Conservation (phyloP, 1,140 invertebrate species). For the Megalonaias nervosa region DNA sequence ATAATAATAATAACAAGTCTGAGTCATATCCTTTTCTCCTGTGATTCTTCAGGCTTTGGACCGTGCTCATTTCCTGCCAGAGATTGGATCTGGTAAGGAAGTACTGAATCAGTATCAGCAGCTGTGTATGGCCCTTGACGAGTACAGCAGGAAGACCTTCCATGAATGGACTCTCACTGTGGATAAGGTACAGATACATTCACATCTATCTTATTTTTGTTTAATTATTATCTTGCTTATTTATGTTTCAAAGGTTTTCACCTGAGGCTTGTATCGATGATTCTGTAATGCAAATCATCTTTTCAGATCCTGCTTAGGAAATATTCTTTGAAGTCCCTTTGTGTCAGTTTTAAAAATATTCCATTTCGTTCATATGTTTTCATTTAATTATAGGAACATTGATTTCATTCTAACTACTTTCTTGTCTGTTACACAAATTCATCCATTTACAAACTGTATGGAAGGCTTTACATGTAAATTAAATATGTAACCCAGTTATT, state of each 20-base stretch:
- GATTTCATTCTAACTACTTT: no score
- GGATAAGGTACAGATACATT: slow-evolving; percentile 67
- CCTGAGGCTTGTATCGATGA: no score
- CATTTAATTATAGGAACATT: no score
- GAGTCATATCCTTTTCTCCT: neutral
- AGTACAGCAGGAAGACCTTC: slow-evolving; percentile 77
- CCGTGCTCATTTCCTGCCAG: slow-evolving; percentile 81
- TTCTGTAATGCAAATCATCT: no score
- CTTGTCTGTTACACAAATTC: neutral
- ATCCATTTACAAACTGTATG: neutral
- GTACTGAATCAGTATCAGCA: slow-evolving; percentile 79
- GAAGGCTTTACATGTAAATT: neutral
- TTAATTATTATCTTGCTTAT: no score
- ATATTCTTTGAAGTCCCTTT: no score
- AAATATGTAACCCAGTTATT: no score
- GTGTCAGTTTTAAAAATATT: no score
- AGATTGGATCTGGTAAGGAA: slow-evolving; percentile 81
- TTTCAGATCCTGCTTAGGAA: no score
- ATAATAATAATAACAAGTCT: no score
- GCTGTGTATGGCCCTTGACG: slow-evolving; percentile 78
- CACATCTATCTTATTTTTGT: neutral
- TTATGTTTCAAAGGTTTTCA: no score
- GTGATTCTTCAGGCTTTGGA: slow-evolving; percentile 75
- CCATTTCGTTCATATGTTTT: no score
- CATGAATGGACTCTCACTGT: slow-evolving; percentile 78